Evolutionary conservation across 2,888 invertebrate species (phyloP), one percentile per base, ranked within the genome.

Genomic region (Camptogramma bilineatum): DNA sequence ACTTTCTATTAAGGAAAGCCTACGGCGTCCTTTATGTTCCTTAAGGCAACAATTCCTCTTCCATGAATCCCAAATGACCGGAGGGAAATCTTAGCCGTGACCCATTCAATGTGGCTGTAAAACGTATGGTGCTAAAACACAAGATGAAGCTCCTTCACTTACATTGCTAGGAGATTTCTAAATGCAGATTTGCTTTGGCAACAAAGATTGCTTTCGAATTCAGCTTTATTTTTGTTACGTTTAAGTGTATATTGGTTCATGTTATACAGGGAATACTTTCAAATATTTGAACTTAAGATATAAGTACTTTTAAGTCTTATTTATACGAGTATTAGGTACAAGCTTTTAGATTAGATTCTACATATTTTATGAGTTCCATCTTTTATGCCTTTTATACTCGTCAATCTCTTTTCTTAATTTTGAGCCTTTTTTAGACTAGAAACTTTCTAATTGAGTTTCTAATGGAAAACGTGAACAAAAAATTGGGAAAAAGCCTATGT

Each of bases 21-120:
- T 85, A 80, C 86, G 87, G 91, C 89, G 82, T 88, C 89, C 86
- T 93, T 93, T 93, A 91, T 92, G 85, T 86, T 84, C 85, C 92
- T 88, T 86, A 81, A 87, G 90, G 93, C 91, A 86, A 91, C 91
- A 91, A 91, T 90, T 90, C 78, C 87, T 88, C 83, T 89, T 84
- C 91, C 91, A 93, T 93, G 93, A 92, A 93, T 93, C 87, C 85
- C 90, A 92, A 92, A 93, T 93, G 92, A 90, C 93, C 93, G 87
- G 86, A 91, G 93, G 93, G 93, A 93, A 92, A 93, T 92, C 92
- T 92, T 91, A 92, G 86, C 91, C 90, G 85, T 91, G 91, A 92
- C 91, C 91, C 82, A 89, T 92, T 93, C 93, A 92, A 86, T 75
- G 80, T 73, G 76, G 77, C 72, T 80, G 82, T 84, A 83, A 86